These are phyloP conservation scores for Argynnis bischoffii DNA, from an alignment of 2,888 invertebrate genomes.

Conservation along the genomic window DNA sequence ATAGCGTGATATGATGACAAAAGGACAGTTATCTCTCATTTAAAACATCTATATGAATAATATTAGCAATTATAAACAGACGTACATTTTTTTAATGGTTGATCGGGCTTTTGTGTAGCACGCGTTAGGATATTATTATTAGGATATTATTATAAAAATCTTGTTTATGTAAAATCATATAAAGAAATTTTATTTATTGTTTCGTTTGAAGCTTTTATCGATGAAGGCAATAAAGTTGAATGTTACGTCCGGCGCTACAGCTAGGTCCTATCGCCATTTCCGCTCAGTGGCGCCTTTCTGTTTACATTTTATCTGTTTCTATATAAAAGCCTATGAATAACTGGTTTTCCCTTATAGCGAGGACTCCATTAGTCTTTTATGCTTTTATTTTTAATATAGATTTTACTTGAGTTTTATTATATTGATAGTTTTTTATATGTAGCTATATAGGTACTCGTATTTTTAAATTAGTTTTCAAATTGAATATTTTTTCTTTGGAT, in stretches of 20 bases:
- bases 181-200: background rate
- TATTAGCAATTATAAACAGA: too few relatives aligned
- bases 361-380: constrained; percentile 1
- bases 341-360: constrained; percentile 17
- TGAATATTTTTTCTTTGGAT: too few relatives aligned
- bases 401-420: background rate
- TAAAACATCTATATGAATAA: too few relatives aligned
- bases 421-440: too few relatives aligned
- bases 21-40: too few relatives aligned
- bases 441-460: too few relatives aligned
- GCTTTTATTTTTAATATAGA: background rate
- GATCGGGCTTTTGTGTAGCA: too few relatives aligned
- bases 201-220: constrained; percentile 1
- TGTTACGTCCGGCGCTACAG: constrained; percentile 12
- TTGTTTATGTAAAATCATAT: background rate
- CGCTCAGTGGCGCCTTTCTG: constrained; percentile 16
- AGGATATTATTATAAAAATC: too few relatives aligned
- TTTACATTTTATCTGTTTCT: constrained; percentile 17
- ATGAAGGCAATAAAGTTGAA: constrained; percentile 11
- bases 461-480: too few relatives aligned
- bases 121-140: too few relatives aligned
- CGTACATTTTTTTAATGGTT: too few relatives aligned
- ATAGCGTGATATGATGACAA: too few relatives aligned
- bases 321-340: constrained; percentile 17
- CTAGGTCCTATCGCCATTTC: constrained; percentile 23